These are phyloP conservation scores for Halcyon smyrnensis DNA, from an alignment of 2,797 vertebrate genomes.

Conservation along the genomic window DNA sequence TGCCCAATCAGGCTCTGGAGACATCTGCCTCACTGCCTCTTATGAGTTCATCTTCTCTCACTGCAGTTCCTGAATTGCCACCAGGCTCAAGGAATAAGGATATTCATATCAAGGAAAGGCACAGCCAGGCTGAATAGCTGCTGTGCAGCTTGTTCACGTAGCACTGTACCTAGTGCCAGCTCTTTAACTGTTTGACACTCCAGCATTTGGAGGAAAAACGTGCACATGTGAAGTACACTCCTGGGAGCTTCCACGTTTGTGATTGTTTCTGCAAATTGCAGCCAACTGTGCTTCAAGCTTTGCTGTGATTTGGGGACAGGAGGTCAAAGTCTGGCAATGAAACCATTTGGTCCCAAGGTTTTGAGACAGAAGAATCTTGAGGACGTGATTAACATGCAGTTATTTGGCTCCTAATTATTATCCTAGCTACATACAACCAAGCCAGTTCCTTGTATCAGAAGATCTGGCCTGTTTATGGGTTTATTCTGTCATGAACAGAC, in stretches of 20 bases:
- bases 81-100: not conserved
- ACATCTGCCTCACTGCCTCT: not conserved
- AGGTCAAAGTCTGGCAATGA: not conserved
- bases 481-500: not conserved
- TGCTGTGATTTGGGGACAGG: not conserved
- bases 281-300: not conserved
- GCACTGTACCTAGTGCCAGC: not conserved
- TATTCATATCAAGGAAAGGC: not conserved
- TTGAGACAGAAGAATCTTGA: not conserved
- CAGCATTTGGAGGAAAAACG: not conserved
- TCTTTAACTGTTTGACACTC: not conserved
- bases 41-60: not conserved
- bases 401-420: not conserved
- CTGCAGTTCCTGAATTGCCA: not conserved
- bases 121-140: not conserved
- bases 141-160: not conserved
- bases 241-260: not conserved
- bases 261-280: not conserved
- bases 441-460: not conserved
- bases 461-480: not conserved
- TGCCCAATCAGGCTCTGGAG: not conserved
- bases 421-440: not conserved
- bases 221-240: rapidly evolving
- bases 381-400: not conserved
- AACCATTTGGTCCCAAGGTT: not conserved